Evolutionary conservation across 35 echinoderm and acorn worm species (phyloP), one percentile per base, ranked within the genome.

Genomic region (Lytechinus variegatus): DNA sequence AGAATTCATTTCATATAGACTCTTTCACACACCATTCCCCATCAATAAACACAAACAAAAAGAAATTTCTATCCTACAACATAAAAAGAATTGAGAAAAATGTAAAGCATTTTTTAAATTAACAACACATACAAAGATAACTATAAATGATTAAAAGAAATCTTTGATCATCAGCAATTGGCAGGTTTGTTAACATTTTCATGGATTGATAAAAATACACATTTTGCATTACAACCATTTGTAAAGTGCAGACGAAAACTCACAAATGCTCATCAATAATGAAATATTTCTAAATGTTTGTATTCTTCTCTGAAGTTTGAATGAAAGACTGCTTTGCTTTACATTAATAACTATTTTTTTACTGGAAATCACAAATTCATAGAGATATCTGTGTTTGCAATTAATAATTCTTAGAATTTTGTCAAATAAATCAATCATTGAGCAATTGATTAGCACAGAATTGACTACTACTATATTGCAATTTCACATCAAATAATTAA

Each of bases 241-340:
- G 66, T 24, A n/a, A 79, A 79, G 66, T 79, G 19, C 66, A 79
- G 14, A 24, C 13, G 24, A 79, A 79, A n/a, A 24, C 66, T 79
- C 66, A 79, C 66, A 19, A 79, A 79, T 16, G 66, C n/a, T 24
- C 66, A 79, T 79, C 66, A 16, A 79, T 24, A n/a, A 24, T n/a
- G 66, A 9, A 5, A 24, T 24, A 24, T 24, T 44, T 79, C 66
- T 79, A 24, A n/a, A 79, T 79, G 66, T 79, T 8, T 8, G 1
- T 79, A 24, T 79, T 79, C 66, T 79, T 79, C 5, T 24, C 66
- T 79, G 16, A 24, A 79, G 8, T 79, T 71, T 79, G 19, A 44
- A 79, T 79, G 66, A 79, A 79, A 79, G 66, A 79, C 66, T 79
- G 66, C 66, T 79, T 79, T 79, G 66, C 66, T 79, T 79, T 79